A percentile compares a stretch with the other conserved stretches of the same genome.
Evolutionary conservation across 1,140 invertebrate genomes (phyloP).

Genomic region (Microplitis mediator): DNA sequence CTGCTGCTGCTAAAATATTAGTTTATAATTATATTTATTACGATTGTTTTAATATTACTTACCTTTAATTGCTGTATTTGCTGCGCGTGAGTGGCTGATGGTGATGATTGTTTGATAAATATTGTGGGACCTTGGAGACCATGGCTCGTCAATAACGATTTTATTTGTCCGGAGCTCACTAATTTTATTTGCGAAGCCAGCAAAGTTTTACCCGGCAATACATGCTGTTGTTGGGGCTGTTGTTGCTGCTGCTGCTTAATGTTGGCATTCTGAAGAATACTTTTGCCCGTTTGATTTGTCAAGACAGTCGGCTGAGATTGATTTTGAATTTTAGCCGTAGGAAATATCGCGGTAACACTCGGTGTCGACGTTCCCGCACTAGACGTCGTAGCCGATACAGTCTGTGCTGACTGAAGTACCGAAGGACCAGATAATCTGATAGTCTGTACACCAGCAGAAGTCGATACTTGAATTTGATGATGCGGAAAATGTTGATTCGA

Average conservation of each 20-base stretch:
- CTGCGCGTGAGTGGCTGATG: slow-evolving; percentile 48
- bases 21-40: slow-evolving; percentile 6
- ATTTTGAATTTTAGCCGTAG: slow-evolving; percentile 47
- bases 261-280: slow-evolving; percentile 55
- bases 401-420: slow-evolving; percentile 55
- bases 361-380: slow-evolving; percentile 33
- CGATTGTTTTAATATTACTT: background rate
- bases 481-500: slow-evolving; percentile 60
- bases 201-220: slow-evolving; percentile 56
- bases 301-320: slow-evolving; percentile 51
- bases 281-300: slow-evolving; percentile 55
- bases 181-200: slow-evolving; percentile 59
- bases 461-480: slow-evolving; percentile 62
- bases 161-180: slow-evolving; percentile 58
- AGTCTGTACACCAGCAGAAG: slow-evolving; percentile 62
- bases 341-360: slow-evolving; percentile 53
- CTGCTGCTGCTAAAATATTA: slow-evolving; percentile 27
- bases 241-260: slow-evolving; percentile 50
- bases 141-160: slow-evolving; percentile 56
- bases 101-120: slow-evolving; percentile 59
- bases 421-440: slow-evolving; percentile 63
- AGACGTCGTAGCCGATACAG: slow-evolving; percentile 38
- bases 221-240: slow-evolving; percentile 44
- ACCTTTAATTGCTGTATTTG: slow-evolving; percentile 52
- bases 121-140: slow-evolving; percentile 59